These are phyloP conservation scores for Machimus rusticus DNA, from an alignment of 2,888 invertebrate species.

Conservation along the genomic window DNA sequence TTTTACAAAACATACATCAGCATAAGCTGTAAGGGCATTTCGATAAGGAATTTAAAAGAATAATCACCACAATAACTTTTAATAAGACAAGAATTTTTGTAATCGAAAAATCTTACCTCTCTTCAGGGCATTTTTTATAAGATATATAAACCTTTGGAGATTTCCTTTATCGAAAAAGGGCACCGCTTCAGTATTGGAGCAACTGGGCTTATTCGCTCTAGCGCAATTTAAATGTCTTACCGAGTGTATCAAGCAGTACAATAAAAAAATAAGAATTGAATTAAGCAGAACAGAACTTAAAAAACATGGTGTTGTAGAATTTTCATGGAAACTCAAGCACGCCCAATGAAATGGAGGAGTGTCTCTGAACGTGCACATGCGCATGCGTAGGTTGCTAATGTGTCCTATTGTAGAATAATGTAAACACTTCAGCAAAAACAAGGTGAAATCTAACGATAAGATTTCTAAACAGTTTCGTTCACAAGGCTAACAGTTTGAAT, in stretches of 20 bases:
- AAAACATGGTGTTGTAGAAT: not conserved
- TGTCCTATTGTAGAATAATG: not conserved
- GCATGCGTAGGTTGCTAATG: not conserved
- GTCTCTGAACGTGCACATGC: not conserved
- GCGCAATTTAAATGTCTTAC: not conserved
- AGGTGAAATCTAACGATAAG: not conserved
- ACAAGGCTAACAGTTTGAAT: not conserved
- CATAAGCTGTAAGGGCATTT: not conserved
- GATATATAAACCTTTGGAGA: not conserved
- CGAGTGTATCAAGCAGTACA: not conserved
- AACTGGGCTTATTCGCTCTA: not conserved
- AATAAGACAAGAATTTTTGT: not conserved
- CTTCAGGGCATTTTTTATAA: not conserved
- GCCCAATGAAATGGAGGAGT: not conserved
- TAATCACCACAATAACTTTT: not conserved
- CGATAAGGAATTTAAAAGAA: slow-evolving; percentile 1
- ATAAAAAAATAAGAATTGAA: not conserved
- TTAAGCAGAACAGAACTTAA: not conserved
- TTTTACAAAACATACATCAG: not conserved
- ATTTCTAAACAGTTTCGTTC: not conserved
- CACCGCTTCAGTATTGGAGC: not conserved
- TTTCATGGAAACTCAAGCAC: not conserved
- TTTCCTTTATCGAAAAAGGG: not conserved
- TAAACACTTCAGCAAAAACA: not conserved
- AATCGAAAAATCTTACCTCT: not conserved